Base-by-base conservation (phyloP, 1,140 invertebrate genomes). In the Lordiphosa stackelbergi region DNA sequence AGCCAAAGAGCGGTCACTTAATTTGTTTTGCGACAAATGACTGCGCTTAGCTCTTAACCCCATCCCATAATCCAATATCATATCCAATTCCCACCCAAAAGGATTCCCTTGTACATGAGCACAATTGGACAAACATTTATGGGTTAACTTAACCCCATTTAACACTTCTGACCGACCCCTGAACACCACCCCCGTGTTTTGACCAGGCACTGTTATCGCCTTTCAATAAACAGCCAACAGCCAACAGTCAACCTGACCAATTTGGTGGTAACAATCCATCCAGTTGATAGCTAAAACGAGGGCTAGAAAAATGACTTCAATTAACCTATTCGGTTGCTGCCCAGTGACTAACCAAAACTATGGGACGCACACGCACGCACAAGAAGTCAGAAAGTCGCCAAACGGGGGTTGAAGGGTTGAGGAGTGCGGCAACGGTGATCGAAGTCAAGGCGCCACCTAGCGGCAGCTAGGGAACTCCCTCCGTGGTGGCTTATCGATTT, bases 291-390 rank as follows among this genome's bases (percentile, higher is more conserved):
- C 41, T 35, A 22, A 53, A 75, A 77, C 66, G 48, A 77, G 77
- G 66, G 71, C 71, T 59, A 81, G 75, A 81, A 60, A 83, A 81
- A 81, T 81, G 75, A 83, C 77, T 81, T 81, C 75, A 81, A 81
- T 81, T 83, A 81, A 83, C 75, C 73, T 24, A 4, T 19, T 19
- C 2, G 22, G 55, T 31, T 31, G 28, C 70, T 79, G 74, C 63
- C 74, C 74, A 79, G 75, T 79, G 75, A 79, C 75, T 79, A 79
- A 79, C 75, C 74, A 83, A 71, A 70, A 68, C 37, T 68, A 46
- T 31, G 28, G 53, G 43, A 9, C 19, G 72, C 53, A 78, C 73
- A 75, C 73, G 73, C 73, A 75, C 62, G 65, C 22, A 11, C n/a
- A 11, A 16, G n/a, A 31, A 31, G 11, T n/a, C 19, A 35, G 11